phyloP scores from a whole-genome alignment of 2,113 vertebrate genomes.

The Bufo bufo region DNA sequence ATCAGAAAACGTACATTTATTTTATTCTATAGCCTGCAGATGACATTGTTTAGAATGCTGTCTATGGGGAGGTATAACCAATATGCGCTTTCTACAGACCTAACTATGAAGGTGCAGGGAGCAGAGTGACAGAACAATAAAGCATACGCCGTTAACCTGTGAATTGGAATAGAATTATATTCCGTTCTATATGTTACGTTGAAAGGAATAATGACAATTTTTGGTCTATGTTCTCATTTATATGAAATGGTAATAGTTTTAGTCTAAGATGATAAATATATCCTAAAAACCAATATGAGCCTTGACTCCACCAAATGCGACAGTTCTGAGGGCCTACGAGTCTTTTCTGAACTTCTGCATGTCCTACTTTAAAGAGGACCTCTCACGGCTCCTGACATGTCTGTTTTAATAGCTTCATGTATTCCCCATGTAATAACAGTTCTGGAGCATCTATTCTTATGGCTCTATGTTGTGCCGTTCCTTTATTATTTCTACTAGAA shows the following conservation, averaged over 20 bases:
- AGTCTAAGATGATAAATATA: not conserved
- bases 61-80: not conserved
- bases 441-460: no score
- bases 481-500: no score
- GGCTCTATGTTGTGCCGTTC: no score
- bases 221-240: not conserved
- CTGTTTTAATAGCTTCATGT: no score
- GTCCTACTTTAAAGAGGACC: no score
- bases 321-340: not conserved
- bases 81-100: not conserved
- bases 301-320: no score
- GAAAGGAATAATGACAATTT: not conserved
- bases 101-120: not conserved
- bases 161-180: not conserved
- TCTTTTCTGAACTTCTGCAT: not conserved
- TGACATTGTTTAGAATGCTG: not conserved
- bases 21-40: slow-evolving; percentile 22
- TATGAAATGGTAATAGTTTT: not conserved
- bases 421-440: no score
- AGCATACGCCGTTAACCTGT: not conserved
- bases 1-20: slow-evolving; percentile 18
- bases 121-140: not conserved
- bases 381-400: no score
- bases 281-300: not conserved
- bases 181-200: not conserved